Conservation (phyloP, 2,797 vertebrate species). For the Microctenopoma lineatum region DNA sequence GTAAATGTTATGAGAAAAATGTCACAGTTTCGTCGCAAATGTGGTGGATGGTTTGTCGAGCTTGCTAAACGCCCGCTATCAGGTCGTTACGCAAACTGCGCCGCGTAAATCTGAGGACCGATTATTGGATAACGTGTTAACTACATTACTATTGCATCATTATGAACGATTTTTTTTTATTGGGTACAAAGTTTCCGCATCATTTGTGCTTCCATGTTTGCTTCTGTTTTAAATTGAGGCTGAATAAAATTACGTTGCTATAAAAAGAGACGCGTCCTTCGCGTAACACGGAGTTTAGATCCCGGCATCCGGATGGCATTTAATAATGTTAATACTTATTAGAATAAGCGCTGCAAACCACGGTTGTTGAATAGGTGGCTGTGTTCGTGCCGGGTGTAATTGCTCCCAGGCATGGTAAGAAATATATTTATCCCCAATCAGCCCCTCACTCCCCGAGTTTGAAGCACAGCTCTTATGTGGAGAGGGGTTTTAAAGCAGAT, state of each 20-base stretch:
- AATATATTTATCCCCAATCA: constrained; percentile 98
- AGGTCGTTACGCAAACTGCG: constrained; percentile 30
- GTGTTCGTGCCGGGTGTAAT: constrained; percentile 95
- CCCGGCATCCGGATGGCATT: constrained; percentile 89
- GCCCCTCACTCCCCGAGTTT: constrained; percentile 92
- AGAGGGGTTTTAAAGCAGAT: constrained; percentile 98
- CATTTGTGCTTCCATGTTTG: constrained; percentile 68
- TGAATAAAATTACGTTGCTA: constrained; percentile 87
- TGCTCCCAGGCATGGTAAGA: constrained; percentile 94
- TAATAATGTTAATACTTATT: constrained; percentile 99
- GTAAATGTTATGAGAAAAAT: constrained; percentile 61
- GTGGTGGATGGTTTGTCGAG: constrained; percentile 27
- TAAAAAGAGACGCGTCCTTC: constrained; percentile 88
- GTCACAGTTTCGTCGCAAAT: constrained; percentile 61
- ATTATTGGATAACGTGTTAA: constrained; percentile 24
- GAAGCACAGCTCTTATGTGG: constrained; percentile 93
- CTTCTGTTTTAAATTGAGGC: constrained; percentile 82
- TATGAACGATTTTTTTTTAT: constrained; percentile 24
- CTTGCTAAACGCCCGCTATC: constrained; percentile 34
- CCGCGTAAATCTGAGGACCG: not conserved
- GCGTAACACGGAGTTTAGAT: constrained; percentile 85
- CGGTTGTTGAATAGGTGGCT: constrained; percentile 91
- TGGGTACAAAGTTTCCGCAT: constrained; percentile 25
- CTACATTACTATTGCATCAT: constrained; percentile 8
- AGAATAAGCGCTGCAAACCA: constrained; percentile 94